Evolutionary conservation across 2,888 invertebrate genomes (phyloP).

Genomic region (Nemapogon koenigi): DNA sequence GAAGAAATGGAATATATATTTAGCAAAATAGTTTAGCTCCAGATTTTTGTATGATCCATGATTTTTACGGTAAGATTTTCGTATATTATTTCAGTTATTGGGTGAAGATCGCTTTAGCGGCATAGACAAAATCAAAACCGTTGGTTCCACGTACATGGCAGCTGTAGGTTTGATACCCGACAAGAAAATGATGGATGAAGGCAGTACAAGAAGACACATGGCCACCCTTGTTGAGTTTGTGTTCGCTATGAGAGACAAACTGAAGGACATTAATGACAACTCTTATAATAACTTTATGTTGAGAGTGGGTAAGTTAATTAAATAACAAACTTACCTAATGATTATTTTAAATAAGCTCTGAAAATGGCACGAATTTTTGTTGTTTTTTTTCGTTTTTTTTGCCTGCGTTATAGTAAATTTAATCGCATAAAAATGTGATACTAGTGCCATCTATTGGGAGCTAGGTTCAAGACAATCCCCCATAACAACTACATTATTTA

Average conservation of each 20-base stretch:
- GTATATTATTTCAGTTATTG: conserved; percentile 66
- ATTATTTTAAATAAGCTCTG: no score
- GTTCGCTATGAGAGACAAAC: conserved; percentile 85
- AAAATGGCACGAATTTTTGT: no score
- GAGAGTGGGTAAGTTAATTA: conserved; percentile 75
- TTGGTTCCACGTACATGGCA: conserved; percentile 93
- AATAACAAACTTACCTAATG: no score
- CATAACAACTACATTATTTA: no score
- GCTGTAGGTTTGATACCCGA: conserved; percentile 91
- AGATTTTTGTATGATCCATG: no score
- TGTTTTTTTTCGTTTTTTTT: neutral
- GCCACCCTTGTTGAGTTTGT: conserved; percentile 88
- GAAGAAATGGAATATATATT: no score
- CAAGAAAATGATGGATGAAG: conserved; percentile 71
- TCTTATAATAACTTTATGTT: conserved; percentile 93
- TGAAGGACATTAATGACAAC: conserved; percentile 89
- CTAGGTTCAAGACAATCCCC: no score
- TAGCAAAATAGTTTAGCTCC: no score
- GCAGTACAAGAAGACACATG: conserved; percentile 57
- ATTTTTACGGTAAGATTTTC: no score
- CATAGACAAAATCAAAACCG: conserved; percentile 93
- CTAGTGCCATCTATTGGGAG: no score
- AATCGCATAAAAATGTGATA: no score
- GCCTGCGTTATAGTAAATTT: neutral
- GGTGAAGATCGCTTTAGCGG: conserved; percentile 85